These are phyloP conservation scores for Lepisosteus oculatus DNA, from an alignment of 2,113 vertebrate genomes.

Conservation along the genomic window DNA sequence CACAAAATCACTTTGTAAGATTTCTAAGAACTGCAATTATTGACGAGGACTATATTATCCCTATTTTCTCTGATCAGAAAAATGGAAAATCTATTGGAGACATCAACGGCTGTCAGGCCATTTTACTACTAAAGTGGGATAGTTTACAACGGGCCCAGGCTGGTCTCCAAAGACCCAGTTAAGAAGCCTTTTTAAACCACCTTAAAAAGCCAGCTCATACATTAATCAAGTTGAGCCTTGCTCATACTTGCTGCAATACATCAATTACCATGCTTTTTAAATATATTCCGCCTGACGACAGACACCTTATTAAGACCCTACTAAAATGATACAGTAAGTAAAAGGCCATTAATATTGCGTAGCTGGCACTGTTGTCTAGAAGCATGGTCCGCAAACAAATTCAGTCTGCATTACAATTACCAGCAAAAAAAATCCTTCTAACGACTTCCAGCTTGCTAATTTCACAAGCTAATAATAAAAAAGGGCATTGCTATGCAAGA, in stretches of 20 bases:
- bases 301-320: constrained; percentile 81
- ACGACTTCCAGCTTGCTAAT: constrained; percentile 88
- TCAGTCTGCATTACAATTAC: constrained; percentile 85
- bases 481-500: constrained; percentile 85
- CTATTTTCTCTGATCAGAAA: constrained; percentile 69
- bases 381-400: constrained; percentile 78
- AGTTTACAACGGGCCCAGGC: constrained; percentile 71
- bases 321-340: constrained; percentile 79
- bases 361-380: constrained; percentile 72
- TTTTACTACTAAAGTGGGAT: constrained; percentile 72
- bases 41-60: constrained; percentile 73
- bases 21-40: constrained; percentile 81
- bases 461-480: constrained; percentile 90
- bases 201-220: constrained; percentile 79
- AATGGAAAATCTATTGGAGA: constrained; percentile 57
- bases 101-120: constrained; percentile 71
- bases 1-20: constrained; percentile 63
- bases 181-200: constrained; percentile 80
- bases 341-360: constrained; percentile 76
- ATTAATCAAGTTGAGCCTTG: constrained; percentile 83
- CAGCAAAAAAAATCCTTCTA: constrained; percentile 77
- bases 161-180: constrained; percentile 77
- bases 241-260: constrained; percentile 79
- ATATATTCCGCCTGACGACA: constrained; percentile 82
- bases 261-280: constrained; percentile 82